Evolutionary conservation across 2,113 vertebrate genomes (phyloP).

Genomic region (Engystomops pustulosus): DNA sequence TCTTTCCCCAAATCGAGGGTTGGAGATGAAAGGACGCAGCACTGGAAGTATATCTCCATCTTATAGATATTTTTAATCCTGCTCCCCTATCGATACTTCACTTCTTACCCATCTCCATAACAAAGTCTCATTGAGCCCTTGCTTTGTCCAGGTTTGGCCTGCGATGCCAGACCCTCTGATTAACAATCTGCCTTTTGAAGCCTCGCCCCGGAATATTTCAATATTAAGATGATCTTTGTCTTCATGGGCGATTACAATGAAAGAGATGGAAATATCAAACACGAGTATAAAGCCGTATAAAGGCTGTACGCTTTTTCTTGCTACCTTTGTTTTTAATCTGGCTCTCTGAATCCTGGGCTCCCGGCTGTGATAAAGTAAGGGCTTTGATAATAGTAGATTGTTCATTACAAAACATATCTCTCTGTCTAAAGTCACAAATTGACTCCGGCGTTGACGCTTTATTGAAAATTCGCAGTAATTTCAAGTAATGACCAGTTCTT

Average conservation of each 20-base stretch:
- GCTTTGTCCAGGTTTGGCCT: not conserved
- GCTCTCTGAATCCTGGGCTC: not conserved
- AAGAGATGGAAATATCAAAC: conserved; percentile 39
- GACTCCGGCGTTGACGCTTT: conserved; percentile 62
- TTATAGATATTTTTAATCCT: too few species aligned
- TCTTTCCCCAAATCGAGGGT: too few species aligned
- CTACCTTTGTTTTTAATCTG: conserved; percentile 44
- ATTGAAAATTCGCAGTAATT: conserved; percentile 66
- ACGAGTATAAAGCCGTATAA: not conserved
- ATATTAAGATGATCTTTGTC: conserved; percentile 50
- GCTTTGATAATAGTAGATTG: not conserved
- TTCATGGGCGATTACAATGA: conserved; percentile 46
- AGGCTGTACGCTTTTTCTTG: not conserved
- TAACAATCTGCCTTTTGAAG: not conserved
- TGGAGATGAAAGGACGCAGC: too few species aligned
- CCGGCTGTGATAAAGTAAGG: conserved; percentile 22
- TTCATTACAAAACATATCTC: not conserved
- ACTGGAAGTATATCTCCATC: too few species aligned
- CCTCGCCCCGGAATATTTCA: conserved; percentile 36
- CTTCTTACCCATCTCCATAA: conserved; percentile 7
- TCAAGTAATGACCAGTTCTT: conserved; percentile 74
- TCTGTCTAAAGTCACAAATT: conserved; percentile 49
- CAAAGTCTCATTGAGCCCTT: not conserved
- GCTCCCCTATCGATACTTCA: not conserved
- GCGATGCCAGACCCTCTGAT: conserved; percentile 2